Conservation (phyloP, 1,140 invertebrate genomes). For the Asobara japonica region DNA sequence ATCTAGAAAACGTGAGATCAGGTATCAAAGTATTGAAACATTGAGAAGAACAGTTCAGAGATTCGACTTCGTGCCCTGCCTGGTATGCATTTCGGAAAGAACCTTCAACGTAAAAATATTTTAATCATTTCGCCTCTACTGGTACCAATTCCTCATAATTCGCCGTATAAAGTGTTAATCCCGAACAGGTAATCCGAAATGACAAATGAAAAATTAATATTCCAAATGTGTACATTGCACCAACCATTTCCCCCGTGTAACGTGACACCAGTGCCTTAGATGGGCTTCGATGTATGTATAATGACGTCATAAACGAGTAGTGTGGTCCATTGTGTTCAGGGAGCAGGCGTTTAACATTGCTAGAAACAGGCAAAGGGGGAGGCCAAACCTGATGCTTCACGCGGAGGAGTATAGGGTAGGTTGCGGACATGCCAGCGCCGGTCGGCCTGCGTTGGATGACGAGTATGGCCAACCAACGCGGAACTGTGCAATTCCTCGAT, state of each 20-base stretch:
- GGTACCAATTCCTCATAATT: too few species aligned
- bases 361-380: not conserved
- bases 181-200: too few species aligned
- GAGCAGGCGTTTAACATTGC: conserved; percentile 19
- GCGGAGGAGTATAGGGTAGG: conserved; percentile 49
- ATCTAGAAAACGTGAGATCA: too few species aligned
- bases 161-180: too few species aligned
- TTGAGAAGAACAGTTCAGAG: too few species aligned
- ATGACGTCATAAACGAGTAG: conserved; percentile 5
- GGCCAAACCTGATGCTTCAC: conserved; percentile 37
- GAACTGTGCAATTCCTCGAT: not conserved
- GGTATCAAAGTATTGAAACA: too few species aligned
- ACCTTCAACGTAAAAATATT: too few species aligned
- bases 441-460: conserved; percentile 41
- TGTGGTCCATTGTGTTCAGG: conserved; percentile 46
- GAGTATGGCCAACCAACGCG: conserved; percentile 26
- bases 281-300: not conserved
- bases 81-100: too few species aligned
- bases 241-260: not conserved
- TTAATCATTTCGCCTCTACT: too few species aligned
- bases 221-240: not conserved
- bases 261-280: conserved; percentile 3
- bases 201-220: not conserved
- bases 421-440: conserved; percentile 25
- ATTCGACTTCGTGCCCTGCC: too few species aligned